These are phyloP conservation scores for Drosophila nigromelanica DNA, from an alignment of 1,140 invertebrate species.

Conservation along the genomic window DNA sequence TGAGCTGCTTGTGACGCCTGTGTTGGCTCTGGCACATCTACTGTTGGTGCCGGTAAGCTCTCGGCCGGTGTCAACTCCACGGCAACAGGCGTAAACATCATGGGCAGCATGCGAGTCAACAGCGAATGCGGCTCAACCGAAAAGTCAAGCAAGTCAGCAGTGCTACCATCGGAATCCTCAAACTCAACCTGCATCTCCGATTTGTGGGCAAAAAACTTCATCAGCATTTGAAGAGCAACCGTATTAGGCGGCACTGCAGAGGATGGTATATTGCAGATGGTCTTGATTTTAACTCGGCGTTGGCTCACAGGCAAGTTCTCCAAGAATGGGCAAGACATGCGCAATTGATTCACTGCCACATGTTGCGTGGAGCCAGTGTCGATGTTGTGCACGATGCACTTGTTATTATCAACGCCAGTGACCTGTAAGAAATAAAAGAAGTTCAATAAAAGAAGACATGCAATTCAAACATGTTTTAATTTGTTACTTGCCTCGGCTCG, in stretches of 20 bases:
- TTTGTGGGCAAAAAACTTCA: slow-evolving; percentile 2
- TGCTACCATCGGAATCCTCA: neutral
- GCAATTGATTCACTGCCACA: slow-evolving; percentile 17
- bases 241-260: slow-evolving; percentile 32
- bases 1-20: neutral
- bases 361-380: slow-evolving; percentile 40
- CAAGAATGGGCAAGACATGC: slow-evolving; percentile 55
- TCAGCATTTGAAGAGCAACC: slow-evolving; percentile 21
- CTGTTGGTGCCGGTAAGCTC: neutral
- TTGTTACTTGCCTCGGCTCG: slow-evolving; percentile 44
- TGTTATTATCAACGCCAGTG: neutral
- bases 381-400: slow-evolving; percentile 45
- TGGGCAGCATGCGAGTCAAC: slow-evolving; percentile 40
- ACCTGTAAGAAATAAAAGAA: slow-evolving; percentile 23
- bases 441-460: neutral
- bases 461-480: neutral
- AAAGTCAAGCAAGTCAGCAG: slow-evolving; percentile 36
- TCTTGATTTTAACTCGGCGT: slow-evolving; percentile 33
- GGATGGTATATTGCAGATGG: slow-evolving; percentile 38
- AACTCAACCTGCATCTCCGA: slow-evolving; percentile 20
- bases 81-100: slow-evolving; percentile 40
- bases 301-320: slow-evolving; percentile 45
- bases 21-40: neutral
- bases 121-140: slow-evolving; percentile 31
- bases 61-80: slow-evolving; percentile 4